These are phyloP conservation scores for Agrenia bidenticulata DNA, from an alignment of 2,888 invertebrate genomes.

Conservation along the genomic window DNA sequence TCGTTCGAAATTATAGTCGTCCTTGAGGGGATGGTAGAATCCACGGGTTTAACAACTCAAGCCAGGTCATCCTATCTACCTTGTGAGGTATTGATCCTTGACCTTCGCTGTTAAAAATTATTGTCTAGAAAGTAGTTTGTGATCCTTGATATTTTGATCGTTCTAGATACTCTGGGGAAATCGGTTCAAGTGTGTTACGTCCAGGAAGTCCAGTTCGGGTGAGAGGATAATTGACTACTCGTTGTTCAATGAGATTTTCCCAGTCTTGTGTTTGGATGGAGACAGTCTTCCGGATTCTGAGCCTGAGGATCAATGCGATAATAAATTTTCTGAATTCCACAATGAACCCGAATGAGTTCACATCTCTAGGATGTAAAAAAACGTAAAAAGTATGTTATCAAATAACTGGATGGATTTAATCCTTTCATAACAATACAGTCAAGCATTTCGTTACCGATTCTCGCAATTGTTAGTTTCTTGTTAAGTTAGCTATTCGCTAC, in stretches of 20 bases:
- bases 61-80: conserved; percentile 78
- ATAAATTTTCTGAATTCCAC: too few relatives aligned
- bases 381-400: too few relatives aligned
- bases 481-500: too few relatives aligned
- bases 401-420: too few relatives aligned
- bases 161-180: conserved; percentile 47
- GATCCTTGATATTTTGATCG: conserved; percentile 13
- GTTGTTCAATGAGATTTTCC: conserved; percentile 37
- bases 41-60: conserved; percentile 79
- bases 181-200: conserved; percentile 39
- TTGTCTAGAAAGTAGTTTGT: not conserved
- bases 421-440: too few relatives aligned
- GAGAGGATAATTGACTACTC: conserved; percentile 43
- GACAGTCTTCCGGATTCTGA: not conserved
- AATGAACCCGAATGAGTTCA: too few relatives aligned
- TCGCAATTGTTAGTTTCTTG: too few relatives aligned
- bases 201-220: conserved; percentile 32
- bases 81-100: conserved; percentile 43
- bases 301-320: too few relatives aligned
- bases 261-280: not conserved
- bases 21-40: conserved; percentile 80
- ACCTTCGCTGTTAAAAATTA: not conserved
- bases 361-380: too few relatives aligned
- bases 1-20: conserved; percentile 85
- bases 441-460: too few relatives aligned